Base-by-base conservation (phyloP, 1,140 invertebrate genomes). In the Microplitis demolitor region DNA sequence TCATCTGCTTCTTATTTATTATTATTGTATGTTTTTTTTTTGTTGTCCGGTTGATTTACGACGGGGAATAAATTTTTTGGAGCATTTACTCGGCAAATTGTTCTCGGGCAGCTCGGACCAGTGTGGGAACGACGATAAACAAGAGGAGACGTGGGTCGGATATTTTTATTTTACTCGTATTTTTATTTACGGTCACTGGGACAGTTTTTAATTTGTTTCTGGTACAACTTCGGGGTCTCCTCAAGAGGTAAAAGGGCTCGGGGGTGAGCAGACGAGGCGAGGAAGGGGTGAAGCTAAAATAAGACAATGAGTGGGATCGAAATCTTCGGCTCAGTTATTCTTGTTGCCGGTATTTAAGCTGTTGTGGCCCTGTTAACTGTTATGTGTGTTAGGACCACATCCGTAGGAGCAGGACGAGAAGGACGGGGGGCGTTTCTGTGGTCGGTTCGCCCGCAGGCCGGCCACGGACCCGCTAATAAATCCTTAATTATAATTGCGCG, bases 151-250 rank as follows among this genome's bases (percentile, higher is more conserved):
- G 39, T 45, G 39, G 39, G 6, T 45, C 39, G 6, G 11, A 45
- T 45, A 45, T 45, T 45, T 45, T 45, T 45, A 45, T 45, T 45
- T 45, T 9, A 11, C 39, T 24, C 66, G 78, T 76, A 79, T 83
- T 85, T 79, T 86, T 87, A 87, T 87, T 87, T 87, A 87, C 84
- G 84, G 82, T 81, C 82, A 83, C 78, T 87, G 84, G 85, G 86
- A 87, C 86, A 87, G 85, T 87, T 87, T 87, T 87, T 87, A 87
- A 87, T 87, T 87, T 87, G 85, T 66, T 86, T 86, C 85, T 83
- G 39, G 39, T 45, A 6, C 39, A 45, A 45, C 39, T 45, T 6
- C 6, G 11, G 39, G 39, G 39, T 45, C 39, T 11, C 6, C 6
- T 45, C 8, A 51, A 74, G 69, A 62, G 56, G 68, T 45, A 16